Evolutionary conservation across 2,797 vertebrate species (phyloP), one percentile per base, ranked within the genome.

Genomic region (Poecilia gillii): DNA sequence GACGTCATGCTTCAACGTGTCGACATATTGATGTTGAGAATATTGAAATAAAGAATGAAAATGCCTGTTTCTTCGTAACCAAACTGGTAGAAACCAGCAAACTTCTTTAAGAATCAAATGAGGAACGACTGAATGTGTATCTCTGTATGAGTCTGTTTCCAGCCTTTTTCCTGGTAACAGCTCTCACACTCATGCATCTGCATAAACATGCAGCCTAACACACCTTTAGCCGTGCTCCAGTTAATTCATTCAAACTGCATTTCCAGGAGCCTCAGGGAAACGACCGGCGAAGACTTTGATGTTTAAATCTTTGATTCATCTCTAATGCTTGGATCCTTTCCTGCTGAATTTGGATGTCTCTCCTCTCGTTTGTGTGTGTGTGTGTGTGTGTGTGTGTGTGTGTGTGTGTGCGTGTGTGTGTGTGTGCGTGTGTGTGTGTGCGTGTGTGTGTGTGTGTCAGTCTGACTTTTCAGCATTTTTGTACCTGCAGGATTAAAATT

Each of bases 301-400:
- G 81, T 86, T 89, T 76, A 74, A 70, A 78, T 86, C 74, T 87
- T 83, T 83, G 64, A 86, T 90, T 86, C 64, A 80, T 84, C 83
- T 89, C 87, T 87, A 81, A 91, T 53, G 46, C 82, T 72, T 12
- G 75, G 57, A 84, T 74, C 47, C 11, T 49, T 49, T 77, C 9
- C 41, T 11, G 77, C 11, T 68, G 2, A 80, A 41, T 78, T 46
- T 72, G 0, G 74, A 2, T 51, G 9, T 59, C n/a, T 31, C 0
- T 73, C 12, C 43, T 28, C 3, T 36, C 12, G 2, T 31, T 1
- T 47, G 7, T 71, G 28, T 25, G 53, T 49, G 16, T 72, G 0
- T 75, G 3, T 41, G 14, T 73, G 33, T 28, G 51, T 36, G 16
- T 66, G 3, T 75, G 18, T 78, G 45, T 11, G 1, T 43, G 16